phyloP scores from a whole-genome alignment of 2,113 vertebrate genomes.

The Phyllostomus hastatus region DNA sequence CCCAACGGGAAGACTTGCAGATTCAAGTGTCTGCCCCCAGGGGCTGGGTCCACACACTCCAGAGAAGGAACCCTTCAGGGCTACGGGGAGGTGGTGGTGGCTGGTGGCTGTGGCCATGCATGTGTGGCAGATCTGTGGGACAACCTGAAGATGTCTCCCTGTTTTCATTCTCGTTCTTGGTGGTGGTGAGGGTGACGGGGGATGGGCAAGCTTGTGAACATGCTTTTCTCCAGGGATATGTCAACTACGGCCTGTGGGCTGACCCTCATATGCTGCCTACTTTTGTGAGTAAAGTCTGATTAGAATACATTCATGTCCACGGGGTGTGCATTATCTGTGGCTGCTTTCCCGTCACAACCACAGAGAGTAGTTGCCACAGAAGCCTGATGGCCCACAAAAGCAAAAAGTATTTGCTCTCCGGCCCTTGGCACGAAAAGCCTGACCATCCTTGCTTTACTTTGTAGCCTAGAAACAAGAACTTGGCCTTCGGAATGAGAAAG shows the following conservation, averaged over 20 bases:
- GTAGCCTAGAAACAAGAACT: not conserved
- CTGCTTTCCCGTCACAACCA: not conserved
- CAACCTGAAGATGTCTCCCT: not conserved
- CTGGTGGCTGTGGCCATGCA: accelerated
- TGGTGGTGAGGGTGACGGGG: not conserved
- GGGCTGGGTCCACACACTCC: no score
- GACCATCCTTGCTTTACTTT: not conserved
- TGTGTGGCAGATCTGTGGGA: accelerated
- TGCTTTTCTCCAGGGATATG: not conserved
- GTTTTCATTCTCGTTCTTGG: not conserved
- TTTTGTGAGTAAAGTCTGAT: not conserved
- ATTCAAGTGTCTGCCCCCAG: not conserved
- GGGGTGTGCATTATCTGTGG: accelerated
- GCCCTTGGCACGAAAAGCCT: not conserved
- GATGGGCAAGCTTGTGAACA: no score
- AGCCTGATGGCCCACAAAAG: not conserved
- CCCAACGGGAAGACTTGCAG: not conserved
- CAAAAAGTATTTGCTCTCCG: not conserved
- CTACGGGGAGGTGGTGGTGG: accelerated
- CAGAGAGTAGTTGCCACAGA: not conserved
- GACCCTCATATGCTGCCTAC: not conserved
- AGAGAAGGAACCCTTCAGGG: not conserved
- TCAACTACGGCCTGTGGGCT: not conserved
- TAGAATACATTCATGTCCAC: not conserved
- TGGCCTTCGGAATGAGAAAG: not conserved